A percentile compares a stretch with the other conserved stretches of the same genome.
phyloP scores from a whole-genome alignment of 1,140 invertebrate genomes.

The Nixonia krombeini region DNA sequence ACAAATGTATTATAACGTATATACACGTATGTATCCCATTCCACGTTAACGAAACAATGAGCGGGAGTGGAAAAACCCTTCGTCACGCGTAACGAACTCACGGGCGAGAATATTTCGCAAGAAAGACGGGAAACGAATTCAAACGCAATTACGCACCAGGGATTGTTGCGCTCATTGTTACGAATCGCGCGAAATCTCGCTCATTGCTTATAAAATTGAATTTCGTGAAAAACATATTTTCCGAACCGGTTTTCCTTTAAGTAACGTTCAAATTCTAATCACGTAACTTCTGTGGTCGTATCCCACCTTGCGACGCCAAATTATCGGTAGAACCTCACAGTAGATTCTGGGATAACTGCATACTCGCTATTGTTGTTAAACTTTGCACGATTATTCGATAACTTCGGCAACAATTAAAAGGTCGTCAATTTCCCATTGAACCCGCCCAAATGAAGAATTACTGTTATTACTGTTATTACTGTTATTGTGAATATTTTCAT shows the following conservation, averaged over 20 bases:
- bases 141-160: too few relatives aligned
- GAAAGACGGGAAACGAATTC: too few relatives aligned
- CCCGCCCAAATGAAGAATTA: conserved; percentile 1
- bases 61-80: too few relatives aligned
- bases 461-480: conserved; percentile 2
- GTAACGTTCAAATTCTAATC: conserved; percentile 13
- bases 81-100: too few relatives aligned
- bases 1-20: conserved; percentile 4
- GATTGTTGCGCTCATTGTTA: too few relatives aligned
- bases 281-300: conserved; percentile 16
- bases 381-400: conserved; percentile 7
- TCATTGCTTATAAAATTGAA: too few relatives aligned
- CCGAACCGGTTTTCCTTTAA: neutral
- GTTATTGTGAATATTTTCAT: conserved; percentile 6
- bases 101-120: too few relatives aligned
- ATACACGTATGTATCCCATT: too few relatives aligned
- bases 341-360: conserved; percentile 3
- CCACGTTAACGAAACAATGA: too few relatives aligned
- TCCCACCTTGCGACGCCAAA: conserved; percentile 6
- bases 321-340: conserved; percentile 9
- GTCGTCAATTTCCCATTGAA: neutral
- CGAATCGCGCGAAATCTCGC: too few relatives aligned
- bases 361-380: conserved; percentile 7
- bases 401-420: conserved; percentile 11
- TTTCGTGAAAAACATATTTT: neutral